Evolutionary conservation across 2,888 invertebrate species (phyloP).

Genomic region (Nephrocerus scutellatus): DNA sequence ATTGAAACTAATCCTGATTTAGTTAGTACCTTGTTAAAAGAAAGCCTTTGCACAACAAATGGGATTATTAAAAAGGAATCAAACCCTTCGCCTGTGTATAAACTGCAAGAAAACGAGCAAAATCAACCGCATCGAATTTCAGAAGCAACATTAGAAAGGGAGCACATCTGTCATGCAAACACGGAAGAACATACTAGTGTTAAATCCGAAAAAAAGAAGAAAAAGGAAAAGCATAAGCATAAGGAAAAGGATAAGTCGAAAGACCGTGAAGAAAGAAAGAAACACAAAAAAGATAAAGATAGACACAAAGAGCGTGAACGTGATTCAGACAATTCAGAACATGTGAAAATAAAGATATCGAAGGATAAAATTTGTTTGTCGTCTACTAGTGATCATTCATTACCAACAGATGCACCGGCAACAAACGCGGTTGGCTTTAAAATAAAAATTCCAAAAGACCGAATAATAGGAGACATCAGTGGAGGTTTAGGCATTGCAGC

Average conservation of each 20-base stretch:
- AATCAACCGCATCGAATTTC: no score
- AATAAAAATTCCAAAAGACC: slow-evolving; percentile 75
- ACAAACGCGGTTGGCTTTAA: slow-evolving; percentile 54
- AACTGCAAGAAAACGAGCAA: no score
- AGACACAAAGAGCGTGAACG: slow-evolving; percentile 43
- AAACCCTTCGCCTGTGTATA: slow-evolving; percentile 32
- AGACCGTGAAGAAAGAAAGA: slow-evolving; percentile 59
- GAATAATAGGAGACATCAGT: slow-evolving; percentile 52
- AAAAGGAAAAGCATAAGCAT: slow-evolving; percentile 71
- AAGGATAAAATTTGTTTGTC: slow-evolving; percentile 52
- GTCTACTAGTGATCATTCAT: slow-evolving; percentile 19
- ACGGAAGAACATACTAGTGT: slow-evolving; percentile 19
- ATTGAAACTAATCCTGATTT: slow-evolving; percentile 66
- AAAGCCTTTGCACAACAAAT: slow-evolving; percentile 50
- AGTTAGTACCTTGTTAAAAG: slow-evolving; percentile 64
- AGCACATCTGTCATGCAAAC: no score
- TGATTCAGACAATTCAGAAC: slow-evolving; percentile 27
- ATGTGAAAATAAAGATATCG: slow-evolving; percentile 54
- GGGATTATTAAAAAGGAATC: slow-evolving; percentile 37
- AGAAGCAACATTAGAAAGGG: no score
- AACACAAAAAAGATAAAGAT: slow-evolving; percentile 63
- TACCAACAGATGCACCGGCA: slow-evolving; percentile 17
- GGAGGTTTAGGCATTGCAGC: slow-evolving; percentile 6
- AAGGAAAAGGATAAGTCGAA: slow-evolving; percentile 74
- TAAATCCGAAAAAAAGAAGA: slow-evolving; percentile 55